These are phyloP conservation scores for Lepidothrix coronata DNA, from an alignment of 2,113 vertebrate species.

Conservation along the genomic window DNA sequence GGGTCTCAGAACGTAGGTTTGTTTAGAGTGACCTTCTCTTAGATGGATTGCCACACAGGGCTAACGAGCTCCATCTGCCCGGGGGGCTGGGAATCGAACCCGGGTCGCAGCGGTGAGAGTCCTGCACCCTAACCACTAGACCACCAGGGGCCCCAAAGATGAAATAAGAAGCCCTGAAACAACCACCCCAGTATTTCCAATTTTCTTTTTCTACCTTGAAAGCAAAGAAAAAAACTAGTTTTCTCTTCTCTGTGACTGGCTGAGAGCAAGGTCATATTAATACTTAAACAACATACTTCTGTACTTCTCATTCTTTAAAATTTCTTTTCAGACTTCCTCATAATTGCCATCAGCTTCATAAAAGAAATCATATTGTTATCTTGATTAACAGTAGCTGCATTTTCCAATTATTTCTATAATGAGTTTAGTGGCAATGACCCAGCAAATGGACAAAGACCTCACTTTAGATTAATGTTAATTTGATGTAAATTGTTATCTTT, in stretches of 20 bases:
- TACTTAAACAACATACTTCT: not conserved
- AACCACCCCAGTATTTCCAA: not conserved
- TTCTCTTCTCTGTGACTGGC: not conserved
- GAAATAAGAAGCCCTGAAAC: not conserved
- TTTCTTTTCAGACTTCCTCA: not conserved
- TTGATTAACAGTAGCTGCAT: slow-evolving; percentile 64
- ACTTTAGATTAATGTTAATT: slow-evolving; percentile 63
- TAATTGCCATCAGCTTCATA: slow-evolving; percentile 41
- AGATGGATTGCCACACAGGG: no score
- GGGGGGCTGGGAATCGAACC: no score
- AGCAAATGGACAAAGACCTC: slow-evolving; percentile 67
- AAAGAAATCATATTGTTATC: slow-evolving; percentile 53
- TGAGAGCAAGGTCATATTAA: not conserved
- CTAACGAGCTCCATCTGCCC: no score
- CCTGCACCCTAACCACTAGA: no score
- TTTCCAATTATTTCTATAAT: slow-evolving; percentile 73
- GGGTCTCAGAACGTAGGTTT: no score
- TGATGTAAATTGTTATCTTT: slow-evolving; percentile 59
- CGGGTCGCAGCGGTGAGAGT: no score
- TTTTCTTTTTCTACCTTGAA: not conserved
- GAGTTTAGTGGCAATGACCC: slow-evolving; percentile 69
- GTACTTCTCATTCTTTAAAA: not conserved
- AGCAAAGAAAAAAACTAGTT: not conserved
- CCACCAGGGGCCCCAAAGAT: no score
- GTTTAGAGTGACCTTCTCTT: no score